Base-by-base conservation (phyloP, 1,140 invertebrate species). In the Drosophila sp. region DNA sequence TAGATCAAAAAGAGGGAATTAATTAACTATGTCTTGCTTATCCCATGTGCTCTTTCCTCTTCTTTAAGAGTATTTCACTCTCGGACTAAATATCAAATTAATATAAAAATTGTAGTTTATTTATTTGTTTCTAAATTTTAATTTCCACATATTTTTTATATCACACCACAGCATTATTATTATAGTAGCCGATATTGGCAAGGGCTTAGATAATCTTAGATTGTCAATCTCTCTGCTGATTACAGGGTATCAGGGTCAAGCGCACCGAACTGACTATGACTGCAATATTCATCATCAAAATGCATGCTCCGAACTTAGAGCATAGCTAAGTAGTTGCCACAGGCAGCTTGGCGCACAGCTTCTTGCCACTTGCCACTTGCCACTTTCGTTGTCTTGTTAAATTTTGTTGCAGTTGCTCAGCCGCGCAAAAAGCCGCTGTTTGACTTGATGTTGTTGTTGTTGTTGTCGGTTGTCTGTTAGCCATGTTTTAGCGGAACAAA, bases 221-320 rank as follows among this genome's bases (percentile, higher is more conserved):
- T n/a, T n/a, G n/a, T n/a, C 21, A 2, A 2, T 21, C 21, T 21
- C 21, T 21, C 21, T 21, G 21, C 41, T 18, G 1, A 18, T 45
- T 16, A 18, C 7, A 50, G 13, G n/a, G 46, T 29, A 50, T 50
- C 7, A 7, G 7, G 13, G n/a, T 32, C n/a, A 11, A 14, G 7
- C 4, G 7, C 13, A 48, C 45, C 27, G 0, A n/a, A 29, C n/a
- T 18, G 18, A 54, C 56, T 71, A 57, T 38, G 41, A 71, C 50
- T 61, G 59, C 62, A 62, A 67, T 67, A 77, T 81, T 69, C 76
- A 77, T 73, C 76, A 64, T 76, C 29, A 18, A 51, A 80, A 50
- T 7, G 56, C 21, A 18, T 27, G 2, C 51, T 43, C 34, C 16
- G 59, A 66, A 63, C 63, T 67, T 48, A 29, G 38, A 65, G 21